phyloP scores from a whole-genome alignment of 2,113 vertebrate genomes.

The Nycticorax nycticorax region DNA sequence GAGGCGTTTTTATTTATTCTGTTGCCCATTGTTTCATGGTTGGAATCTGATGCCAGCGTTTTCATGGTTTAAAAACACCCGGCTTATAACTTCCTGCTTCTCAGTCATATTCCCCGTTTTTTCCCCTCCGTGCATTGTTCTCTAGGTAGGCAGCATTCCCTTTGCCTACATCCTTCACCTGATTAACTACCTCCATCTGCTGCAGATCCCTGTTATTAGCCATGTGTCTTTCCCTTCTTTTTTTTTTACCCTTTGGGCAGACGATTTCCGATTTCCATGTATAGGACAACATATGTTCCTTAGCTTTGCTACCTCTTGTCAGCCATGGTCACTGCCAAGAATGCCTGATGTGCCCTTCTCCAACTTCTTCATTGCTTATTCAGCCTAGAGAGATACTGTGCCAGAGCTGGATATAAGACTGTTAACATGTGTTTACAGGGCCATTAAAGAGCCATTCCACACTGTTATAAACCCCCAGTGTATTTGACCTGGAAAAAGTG shows the following conservation, averaged over 20 bases:
- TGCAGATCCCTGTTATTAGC: conserved; percentile 28
- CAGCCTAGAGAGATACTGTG: conserved; percentile 46
- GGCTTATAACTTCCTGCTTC: neutral
- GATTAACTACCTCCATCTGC: conserved; percentile 52
- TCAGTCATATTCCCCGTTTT: neutral
- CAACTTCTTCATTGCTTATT: conserved; percentile 63
- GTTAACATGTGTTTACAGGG: conserved; percentile 65
- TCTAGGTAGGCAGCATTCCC: conserved; percentile 5
- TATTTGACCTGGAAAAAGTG: conserved; percentile 61
- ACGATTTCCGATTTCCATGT: conserved; percentile 45
- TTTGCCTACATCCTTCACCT: conserved; percentile 47
- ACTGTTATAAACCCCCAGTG: conserved; percentile 50
- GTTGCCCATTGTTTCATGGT: conserved; percentile 3
- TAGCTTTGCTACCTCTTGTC: conserved; percentile 51
- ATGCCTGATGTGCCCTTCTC: conserved; percentile 55
- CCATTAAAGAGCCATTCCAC: conserved; percentile 41
- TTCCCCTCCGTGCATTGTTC: conserved; percentile 3
- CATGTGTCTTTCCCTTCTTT: conserved; percentile 16
- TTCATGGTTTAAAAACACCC: conserved; percentile 10
- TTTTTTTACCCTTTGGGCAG: conserved; percentile 55
- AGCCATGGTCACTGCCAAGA: conserved; percentile 52
- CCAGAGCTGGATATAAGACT: conserved; percentile 34
- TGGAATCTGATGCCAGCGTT: neutral
- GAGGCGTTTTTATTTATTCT: conserved; percentile 47
- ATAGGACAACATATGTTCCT: conserved; percentile 54